Evolutionary conservation across 2,797 vertebrate genomes (phyloP).

Genomic region (Hydrophis major): DNA sequence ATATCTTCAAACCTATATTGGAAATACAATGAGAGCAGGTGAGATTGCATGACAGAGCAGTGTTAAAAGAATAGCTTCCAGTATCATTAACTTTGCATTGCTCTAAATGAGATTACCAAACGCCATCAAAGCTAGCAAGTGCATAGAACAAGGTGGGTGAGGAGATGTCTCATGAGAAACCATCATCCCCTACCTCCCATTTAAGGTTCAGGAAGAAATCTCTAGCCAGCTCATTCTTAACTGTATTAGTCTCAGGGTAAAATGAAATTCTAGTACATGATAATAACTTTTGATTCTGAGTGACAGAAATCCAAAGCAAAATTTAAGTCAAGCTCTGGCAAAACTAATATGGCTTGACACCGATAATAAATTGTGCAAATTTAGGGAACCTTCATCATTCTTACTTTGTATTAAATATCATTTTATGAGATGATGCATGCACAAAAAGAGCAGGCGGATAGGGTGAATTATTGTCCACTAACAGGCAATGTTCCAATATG

Average conservation of each 20-base stretch:
- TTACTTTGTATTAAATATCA: conserved; percentile 66
- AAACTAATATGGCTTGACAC: conserved; percentile 63
- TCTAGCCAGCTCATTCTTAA: conserved; percentile 6
- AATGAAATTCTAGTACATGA: conserved; percentile 28
- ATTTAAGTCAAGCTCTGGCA: conserved; percentile 56
- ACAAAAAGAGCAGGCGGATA: conserved; percentile 47
- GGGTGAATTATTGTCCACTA: conserved; percentile 31
- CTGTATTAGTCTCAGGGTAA: background rate
- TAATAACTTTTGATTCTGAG: conserved; percentile 52
- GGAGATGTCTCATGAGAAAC: background rate
- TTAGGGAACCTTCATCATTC: conserved; percentile 57
- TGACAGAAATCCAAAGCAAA: conserved; percentile 50
- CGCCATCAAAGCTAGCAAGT: background rate
- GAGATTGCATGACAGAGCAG: background rate
- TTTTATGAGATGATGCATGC: conserved; percentile 57
- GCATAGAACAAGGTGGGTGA: background rate
- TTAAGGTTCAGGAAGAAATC: conserved; percentile 3
- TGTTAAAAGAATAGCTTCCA: background rate
- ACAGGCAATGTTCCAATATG: conserved; percentile 37
- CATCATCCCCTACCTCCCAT: background rate
- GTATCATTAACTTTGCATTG: background rate
- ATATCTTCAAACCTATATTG: background rate
- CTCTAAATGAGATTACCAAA: background rate
- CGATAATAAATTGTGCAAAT: conserved; percentile 63
- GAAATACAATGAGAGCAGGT: background rate